Conservation (phyloP, 2,888 invertebrate species). For the Melinaea menophilus region DNA sequence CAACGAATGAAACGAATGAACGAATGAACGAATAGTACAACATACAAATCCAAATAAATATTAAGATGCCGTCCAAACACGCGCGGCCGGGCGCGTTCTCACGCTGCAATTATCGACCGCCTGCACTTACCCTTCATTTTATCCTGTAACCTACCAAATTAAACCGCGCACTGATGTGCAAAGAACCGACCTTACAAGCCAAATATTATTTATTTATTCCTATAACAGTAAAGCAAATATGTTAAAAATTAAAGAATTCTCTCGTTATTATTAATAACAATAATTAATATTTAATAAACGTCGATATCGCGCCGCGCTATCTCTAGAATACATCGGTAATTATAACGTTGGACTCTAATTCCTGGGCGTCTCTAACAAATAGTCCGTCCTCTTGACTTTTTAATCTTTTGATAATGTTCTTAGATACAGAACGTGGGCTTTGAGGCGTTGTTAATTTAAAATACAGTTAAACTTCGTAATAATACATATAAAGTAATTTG, state of each 20-base stretch:
- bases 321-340: conserved; percentile 30
- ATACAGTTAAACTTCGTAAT: conserved; percentile 17
- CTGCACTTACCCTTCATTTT: conserved; percentile 70
- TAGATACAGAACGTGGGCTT: conserved; percentile 35
- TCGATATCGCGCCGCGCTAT: conserved; percentile 22
- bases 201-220: background rate
- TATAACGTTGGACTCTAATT: conserved; percentile 42
- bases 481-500: background rate
- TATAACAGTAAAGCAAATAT: no score
- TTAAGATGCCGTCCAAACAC: conserved; percentile 34
- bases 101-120: conserved; percentile 72
- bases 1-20: no score
- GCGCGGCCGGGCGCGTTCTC: conserved; percentile 51
- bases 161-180: conserved; percentile 12
- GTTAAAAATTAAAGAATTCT: no score
- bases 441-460: conserved; percentile 14
- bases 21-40: no score
- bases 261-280: background rate
- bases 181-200: background rate
- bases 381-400: conserved; percentile 58
- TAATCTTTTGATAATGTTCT: conserved; percentile 65
- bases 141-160: conserved; percentile 52
- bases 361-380: conserved; percentile 59
- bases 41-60: background rate
- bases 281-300: conserved; percentile 17